A percentile compares a stretch with the other conserved stretches of the same genome.
phyloP scores from a whole-genome alignment of 2,797 vertebrate species.

The Enteromius argenteus region DNA sequence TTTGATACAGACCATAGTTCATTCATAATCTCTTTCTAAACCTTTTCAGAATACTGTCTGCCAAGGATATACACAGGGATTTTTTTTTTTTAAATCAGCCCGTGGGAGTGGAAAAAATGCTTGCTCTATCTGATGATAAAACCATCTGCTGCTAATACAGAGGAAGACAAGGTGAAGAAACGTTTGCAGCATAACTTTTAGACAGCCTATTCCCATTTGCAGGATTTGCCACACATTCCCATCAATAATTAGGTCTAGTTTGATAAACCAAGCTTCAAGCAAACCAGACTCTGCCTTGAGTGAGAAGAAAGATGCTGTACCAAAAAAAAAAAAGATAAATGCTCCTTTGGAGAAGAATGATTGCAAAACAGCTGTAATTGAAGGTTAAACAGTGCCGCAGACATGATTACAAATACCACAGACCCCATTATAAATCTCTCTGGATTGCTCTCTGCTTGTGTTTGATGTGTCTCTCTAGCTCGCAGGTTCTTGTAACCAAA shows the following conservation, averaged over 20 bases:
- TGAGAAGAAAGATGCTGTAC: neutral
- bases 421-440: constrained; percentile 18
- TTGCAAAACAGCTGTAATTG: constrained; percentile 41
- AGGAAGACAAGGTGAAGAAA: constrained; percentile 36
- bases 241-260: neutral
- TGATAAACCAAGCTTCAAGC: neutral
- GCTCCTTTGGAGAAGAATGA: constrained; percentile 27
- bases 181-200: constrained; percentile 25
- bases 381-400: constrained; percentile 39
- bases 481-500: constrained; percentile 13
- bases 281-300: neutral
- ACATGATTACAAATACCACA: constrained; percentile 44
- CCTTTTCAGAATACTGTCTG: constrained; percentile 32
- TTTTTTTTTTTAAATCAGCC: neutral
- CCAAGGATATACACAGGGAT: neutral
- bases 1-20: constrained; percentile 21
- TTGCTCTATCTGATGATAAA: constrained; percentile 38
- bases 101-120: constrained; percentile 42
- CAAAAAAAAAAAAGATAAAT: constrained; percentile 8
- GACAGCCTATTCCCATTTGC: constrained; percentile 1
- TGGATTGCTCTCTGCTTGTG: constrained; percentile 26
- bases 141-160: constrained; percentile 41
- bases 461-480: constrained; percentile 39
- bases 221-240: neutral
- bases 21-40: constrained; percentile 26